Conservation (phyloP, 2,113 vertebrate genomes). For the Rhinopomastus cyanomelas region DNA sequence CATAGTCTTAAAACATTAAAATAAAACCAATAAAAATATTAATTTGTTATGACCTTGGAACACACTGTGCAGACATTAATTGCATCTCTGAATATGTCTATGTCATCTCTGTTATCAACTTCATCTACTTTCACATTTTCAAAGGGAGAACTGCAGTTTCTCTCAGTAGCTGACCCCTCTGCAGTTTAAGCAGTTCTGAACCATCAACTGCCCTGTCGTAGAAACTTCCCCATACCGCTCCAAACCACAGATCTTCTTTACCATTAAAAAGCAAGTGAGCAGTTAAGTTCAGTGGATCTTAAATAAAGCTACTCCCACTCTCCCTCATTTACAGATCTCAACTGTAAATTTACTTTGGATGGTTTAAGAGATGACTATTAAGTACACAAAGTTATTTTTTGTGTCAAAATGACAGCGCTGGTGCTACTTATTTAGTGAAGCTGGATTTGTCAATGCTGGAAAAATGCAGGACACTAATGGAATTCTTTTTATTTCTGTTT, state of each 20-base stretch:
- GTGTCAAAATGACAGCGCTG: constrained; percentile 13
- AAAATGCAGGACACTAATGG: not conserved
- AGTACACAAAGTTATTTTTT: constrained; percentile 5
- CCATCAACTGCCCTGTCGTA: not conserved
- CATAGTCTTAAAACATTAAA: not conserved
- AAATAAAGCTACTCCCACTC: constrained; percentile 49
- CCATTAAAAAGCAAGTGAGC: constrained; percentile 8
- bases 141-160: not conserved
- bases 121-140: not conserved
- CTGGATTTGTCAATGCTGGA: not conserved
- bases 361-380: constrained; percentile 38
- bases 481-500: constrained; percentile 20
- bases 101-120: not conserved
- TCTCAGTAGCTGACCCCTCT: not conserved
- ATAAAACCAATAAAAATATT: no score
- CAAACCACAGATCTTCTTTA: constrained; percentile 20
- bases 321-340: constrained; percentile 35
- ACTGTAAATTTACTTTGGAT: constrained; percentile 41
- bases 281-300: constrained; percentile 21
- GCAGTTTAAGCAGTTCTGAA: not conserved
- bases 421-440: not conserved
- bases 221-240: not conserved
- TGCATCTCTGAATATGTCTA: not conserved
- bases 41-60: not conserved
- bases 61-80: not conserved